Evolutionary conservation across 1,140 invertebrate species (phyloP).

Genomic region (Solenopsis invicta): DNA sequence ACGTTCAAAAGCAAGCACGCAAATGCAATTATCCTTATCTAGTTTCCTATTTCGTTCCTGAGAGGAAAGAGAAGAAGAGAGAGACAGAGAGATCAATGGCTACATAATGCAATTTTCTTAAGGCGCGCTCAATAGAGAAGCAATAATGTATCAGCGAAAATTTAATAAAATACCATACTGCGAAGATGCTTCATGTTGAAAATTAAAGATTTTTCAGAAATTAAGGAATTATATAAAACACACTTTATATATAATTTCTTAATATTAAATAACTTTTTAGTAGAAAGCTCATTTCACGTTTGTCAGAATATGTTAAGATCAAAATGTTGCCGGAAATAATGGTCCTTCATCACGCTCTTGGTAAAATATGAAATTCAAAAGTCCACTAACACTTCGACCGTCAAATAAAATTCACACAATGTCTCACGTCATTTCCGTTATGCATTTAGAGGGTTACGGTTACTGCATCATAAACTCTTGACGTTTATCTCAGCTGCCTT

Average conservation of each 20-base stretch:
- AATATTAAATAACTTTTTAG: neutral
- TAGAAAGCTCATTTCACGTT: neutral
- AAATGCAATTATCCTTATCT: slow-evolving; percentile 41
- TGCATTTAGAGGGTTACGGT: neutral
- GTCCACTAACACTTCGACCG: neutral
- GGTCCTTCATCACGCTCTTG: neutral
- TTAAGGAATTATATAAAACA: neutral
- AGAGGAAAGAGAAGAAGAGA: neutral
- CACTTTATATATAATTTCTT: neutral
- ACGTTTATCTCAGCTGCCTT: neutral
- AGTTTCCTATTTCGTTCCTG: neutral
- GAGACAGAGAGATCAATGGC: slow-evolving; percentile 30
- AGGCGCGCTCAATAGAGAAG: neutral
- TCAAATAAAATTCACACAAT: neutral
- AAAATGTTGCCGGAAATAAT: neutral
- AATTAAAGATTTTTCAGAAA: neutral
- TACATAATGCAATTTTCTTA: neutral
- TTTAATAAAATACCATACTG: neutral
- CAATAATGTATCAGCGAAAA: neutral
- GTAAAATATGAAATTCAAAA: neutral
- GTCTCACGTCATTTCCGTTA: neutral
- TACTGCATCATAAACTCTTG: slow-evolving; percentile 1
- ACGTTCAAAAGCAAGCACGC: slow-evolving; percentile 44
- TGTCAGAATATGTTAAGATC: slow-evolving; percentile 7
- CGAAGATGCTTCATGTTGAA: neutral